A percentile compares a stretch with the other conserved stretches of the same genome.
phyloP scores from a whole-genome alignment of 2,113 vertebrate genomes.

The Sylvia atricapilla region DNA sequence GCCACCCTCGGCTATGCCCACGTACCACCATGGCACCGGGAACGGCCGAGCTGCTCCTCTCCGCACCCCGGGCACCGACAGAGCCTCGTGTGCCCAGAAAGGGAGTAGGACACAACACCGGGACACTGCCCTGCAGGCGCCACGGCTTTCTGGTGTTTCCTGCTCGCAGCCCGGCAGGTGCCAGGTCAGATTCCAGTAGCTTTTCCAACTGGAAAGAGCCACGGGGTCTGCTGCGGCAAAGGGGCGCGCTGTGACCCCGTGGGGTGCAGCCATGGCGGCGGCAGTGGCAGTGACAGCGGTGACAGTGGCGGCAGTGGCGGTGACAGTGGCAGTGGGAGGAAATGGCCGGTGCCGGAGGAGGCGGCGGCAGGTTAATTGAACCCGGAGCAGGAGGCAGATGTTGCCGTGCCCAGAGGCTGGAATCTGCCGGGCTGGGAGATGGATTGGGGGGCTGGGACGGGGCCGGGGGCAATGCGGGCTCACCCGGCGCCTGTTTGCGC shows the following conservation, averaged over 20 bases:
- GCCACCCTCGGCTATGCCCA: not conserved
- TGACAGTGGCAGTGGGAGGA: not conserved
- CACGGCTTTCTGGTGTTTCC: not conserved
- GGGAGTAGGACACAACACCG: rapidly evolving
- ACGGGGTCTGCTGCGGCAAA: not conserved
- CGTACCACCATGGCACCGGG: not conserved
- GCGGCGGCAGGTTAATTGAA: conserved; percentile 40
- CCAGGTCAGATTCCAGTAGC: not conserved
- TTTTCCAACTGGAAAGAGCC: not conserved
- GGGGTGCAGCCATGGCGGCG: not conserved
- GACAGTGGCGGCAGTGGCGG: not conserved
- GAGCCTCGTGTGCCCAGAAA: not conserved
- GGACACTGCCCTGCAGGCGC: not conserved
- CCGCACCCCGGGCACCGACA: not conserved
- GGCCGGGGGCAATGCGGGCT: not conserved
- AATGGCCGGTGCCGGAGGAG: conserved; percentile 12
- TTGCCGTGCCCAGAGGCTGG: conserved; percentile 45
- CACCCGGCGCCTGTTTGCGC: not conserved
- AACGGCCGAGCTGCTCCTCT: not conserved
- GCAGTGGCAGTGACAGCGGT: not conserved
- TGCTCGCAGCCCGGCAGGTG: not conserved
- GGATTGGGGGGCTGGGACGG: conserved; percentile 22
- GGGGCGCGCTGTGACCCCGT: rapidly evolving
- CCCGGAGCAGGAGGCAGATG: conserved; percentile 42
- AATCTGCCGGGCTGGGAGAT: conserved; percentile 46